These are phyloP conservation scores for Macroteleia sp. DNA, from an alignment of 2,888 invertebrate genomes.

Conservation along the genomic window DNA sequence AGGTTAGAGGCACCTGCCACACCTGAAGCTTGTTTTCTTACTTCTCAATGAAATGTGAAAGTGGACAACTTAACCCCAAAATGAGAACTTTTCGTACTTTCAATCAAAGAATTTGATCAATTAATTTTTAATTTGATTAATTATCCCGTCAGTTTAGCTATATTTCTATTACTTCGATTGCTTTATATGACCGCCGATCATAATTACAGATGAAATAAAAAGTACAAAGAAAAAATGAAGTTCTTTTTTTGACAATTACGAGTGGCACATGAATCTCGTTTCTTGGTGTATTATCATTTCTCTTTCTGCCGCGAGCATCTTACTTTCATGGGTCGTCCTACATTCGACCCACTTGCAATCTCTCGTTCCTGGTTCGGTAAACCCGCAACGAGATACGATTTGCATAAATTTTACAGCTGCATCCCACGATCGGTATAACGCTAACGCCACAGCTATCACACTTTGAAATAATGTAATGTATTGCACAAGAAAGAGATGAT, in stretches of 20 bases:
- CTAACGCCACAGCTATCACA: conserved; percentile 39
- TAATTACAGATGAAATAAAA: conserved; percentile 8
- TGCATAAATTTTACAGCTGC: conserved; percentile 56
- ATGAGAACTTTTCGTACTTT: conserved; percentile 66
- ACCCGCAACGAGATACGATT: conserved; percentile 60
- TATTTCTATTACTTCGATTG: conserved; percentile 19
- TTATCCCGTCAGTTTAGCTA: no score
- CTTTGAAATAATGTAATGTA: conserved; percentile 45
- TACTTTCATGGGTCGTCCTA: conserved; percentile 63
- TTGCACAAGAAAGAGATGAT: conserved; percentile 37
- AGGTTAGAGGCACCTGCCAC: conserved; percentile 67
- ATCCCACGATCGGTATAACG: conserved; percentile 45
- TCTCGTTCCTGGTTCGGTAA: conserved; percentile 60
- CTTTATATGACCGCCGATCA: conserved; percentile 7
- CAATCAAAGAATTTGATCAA: conserved; percentile 47
- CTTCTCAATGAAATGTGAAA: conserved; percentile 65
- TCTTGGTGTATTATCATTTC: conserved; percentile 53
- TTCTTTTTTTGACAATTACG: conserved; percentile 17
- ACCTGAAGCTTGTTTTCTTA: conserved; percentile 43
- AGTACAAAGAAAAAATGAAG: no score
- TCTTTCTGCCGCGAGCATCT: conserved; percentile 60
- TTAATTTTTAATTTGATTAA: conserved; percentile 3
- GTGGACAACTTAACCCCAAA: conserved; percentile 56
- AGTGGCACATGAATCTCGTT: conserved; percentile 25
- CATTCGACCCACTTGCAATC: conserved; percentile 63